These are phyloP conservation scores for Diplodus puntazzo DNA, from an alignment of 2,797 vertebrate genomes.

Conservation along the genomic window DNA sequence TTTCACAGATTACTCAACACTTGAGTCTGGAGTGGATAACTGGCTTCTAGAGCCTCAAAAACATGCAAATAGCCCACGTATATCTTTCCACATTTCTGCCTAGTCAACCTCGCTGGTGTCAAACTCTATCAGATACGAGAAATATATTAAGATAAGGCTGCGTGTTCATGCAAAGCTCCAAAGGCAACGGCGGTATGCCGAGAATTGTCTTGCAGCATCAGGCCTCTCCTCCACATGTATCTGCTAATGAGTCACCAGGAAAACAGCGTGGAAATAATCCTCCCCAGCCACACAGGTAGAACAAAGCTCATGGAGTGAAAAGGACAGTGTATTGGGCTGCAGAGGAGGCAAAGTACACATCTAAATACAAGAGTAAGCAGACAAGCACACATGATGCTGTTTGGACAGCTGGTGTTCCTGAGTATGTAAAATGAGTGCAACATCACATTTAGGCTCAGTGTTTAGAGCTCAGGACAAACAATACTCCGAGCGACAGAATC, in stretches of 20 bases:
- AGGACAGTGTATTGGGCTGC: slow-evolving; percentile 85
- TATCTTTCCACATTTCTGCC: not conserved
- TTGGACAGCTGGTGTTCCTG: slow-evolving; percentile 94
- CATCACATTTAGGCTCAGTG: slow-evolving; percentile 74
- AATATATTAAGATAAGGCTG: not conserved
- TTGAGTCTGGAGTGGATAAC: slow-evolving; percentile 20
- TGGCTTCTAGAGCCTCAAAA: slow-evolving; percentile 10
- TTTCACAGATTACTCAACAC: slow-evolving; percentile 61
- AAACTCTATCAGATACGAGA: not conserved
- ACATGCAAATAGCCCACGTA: slow-evolving; percentile 10
- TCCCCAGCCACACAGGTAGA: slow-evolving; percentile 81
- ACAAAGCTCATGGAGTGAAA: slow-evolving; percentile 83
- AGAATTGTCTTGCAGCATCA: slow-evolving; percentile 57
- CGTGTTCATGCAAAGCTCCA: slow-evolving; percentile 38
- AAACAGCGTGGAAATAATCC: slow-evolving; percentile 80
- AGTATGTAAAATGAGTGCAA: slow-evolving; percentile 86
- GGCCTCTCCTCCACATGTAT: slow-evolving; percentile 49
- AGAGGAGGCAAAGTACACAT: slow-evolving; percentile 90
- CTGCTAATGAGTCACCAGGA: slow-evolving; percentile 73
- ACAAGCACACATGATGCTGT: slow-evolving; percentile 88
- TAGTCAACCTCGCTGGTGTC: not conserved
- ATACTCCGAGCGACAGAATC: slow-evolving; percentile 47
- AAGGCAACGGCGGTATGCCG: slow-evolving; percentile 48
- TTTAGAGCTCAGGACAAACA: slow-evolving; percentile 77
- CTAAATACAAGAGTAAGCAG: slow-evolving; percentile 83